Base-by-base conservation (phyloP, 1,140 invertebrate species). In the Brachionus koreanus region DNA sequence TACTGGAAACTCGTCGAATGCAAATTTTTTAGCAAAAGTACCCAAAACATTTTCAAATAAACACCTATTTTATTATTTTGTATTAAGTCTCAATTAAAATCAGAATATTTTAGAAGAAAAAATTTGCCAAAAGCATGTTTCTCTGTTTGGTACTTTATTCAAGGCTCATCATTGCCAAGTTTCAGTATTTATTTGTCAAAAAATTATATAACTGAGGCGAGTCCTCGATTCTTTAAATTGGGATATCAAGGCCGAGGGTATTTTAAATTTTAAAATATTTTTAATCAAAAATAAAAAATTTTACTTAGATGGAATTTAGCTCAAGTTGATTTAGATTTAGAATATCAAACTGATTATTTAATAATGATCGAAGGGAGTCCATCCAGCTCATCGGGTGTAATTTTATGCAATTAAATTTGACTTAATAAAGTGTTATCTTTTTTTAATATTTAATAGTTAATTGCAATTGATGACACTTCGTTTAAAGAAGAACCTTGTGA, bases 401-500 rank as follows among this genome's bases (percentile, higher is more conserved):
- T 12, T 42, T 67, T 29, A 29, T 33, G 0, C 5, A 39, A n/a
- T 16, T 16, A 63, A 19, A n/a, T 65, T 33, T 9, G 5, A 23
- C 9, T 16, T 69, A 0, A 13, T 1, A 23, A 39, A 23, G 12
- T 19, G 23, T 19, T 5, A 63, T 25, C 25, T 63, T 13, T 29
- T 65, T 65, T 65, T 42, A 42, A 39, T 16, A 12, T 16, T 72
- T 72, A 12, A 6, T 13, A 72, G 67, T 19, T 72, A 4, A 46
- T 86, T 61, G 85, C 85, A n/a, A 49, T 86, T n/a, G 86, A 86
- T 84, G 86, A 86, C 43, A 83, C 86, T 23, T 81, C 4, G 0
- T 46, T 42, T 37, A 33, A 13, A 7, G 39, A 43, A 49, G 74
- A 57, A 69, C 29, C 39, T 2, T 84, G 83, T 61, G 46, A 25